phyloP scores from a whole-genome alignment of 2,797 vertebrate genomes.

The Carduelis carduelis region DNA sequence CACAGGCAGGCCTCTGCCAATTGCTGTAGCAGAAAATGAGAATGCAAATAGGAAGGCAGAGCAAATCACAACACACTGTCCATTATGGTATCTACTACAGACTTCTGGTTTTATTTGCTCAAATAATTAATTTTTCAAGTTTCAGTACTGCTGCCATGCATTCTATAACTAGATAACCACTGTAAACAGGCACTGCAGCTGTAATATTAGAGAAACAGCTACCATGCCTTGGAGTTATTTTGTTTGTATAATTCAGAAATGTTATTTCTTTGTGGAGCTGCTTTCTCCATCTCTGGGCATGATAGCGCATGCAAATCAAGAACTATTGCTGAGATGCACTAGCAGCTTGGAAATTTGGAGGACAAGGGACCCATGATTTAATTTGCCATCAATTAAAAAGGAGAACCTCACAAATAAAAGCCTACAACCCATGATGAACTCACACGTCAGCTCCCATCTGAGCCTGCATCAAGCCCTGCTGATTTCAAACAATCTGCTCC shows the following conservation, averaged over 20 bases:
- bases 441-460: not conserved
- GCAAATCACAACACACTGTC: not conserved
- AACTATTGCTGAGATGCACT: not conserved
- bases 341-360: not conserved
- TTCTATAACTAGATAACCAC: not conserved
- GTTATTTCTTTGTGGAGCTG: not conserved
- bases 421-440: not conserved
- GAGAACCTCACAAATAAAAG: not conserved
- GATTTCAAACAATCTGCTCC: not conserved
- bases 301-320: not conserved
- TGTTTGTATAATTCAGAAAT: not conserved
- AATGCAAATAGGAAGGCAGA: not conserved
- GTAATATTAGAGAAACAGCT: not conserved
- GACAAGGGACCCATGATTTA: not conserved
- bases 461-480: not conserved
- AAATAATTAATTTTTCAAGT: not conserved
- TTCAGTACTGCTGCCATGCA: not conserved
- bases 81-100: not conserved
- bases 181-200: not conserved
- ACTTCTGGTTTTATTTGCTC: not conserved
- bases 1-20: not conserved
- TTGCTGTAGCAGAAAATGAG: not conserved
- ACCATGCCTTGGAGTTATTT: not conserved
- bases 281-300: not conserved
- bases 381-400: not conserved